Percentiles rank a stretch among this genome's conserved stretches.
Evolutionary conservation across 2,888 invertebrate species (phyloP).

Genomic region (Odiellus spinosus): DNA sequence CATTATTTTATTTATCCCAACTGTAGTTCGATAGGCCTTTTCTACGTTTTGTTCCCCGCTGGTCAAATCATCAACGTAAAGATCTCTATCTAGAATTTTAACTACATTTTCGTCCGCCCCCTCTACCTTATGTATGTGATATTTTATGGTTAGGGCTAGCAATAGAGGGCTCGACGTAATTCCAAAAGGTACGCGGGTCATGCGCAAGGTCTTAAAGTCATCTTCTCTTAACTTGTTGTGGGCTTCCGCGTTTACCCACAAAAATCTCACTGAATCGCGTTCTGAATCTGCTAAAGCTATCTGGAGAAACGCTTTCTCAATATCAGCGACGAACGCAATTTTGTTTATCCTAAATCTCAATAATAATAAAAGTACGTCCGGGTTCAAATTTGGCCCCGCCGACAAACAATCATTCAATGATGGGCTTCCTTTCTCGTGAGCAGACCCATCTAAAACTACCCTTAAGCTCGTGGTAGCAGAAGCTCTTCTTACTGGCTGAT

Average conservation of each 20-base stretch:
- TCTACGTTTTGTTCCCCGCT: not conserved
- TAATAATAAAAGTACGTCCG: conserved; percentile 1
- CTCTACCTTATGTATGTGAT: no score
- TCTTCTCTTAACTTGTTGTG: no score
- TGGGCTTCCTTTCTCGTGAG: not conserved
- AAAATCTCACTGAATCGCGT: conserved; percentile 2
- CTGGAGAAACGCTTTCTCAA: conserved; percentile 8
- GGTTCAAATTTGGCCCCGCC: conserved; percentile 4
- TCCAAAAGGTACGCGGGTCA: not conserved
- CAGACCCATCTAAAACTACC: conserved; percentile 8
- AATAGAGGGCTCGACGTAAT: conserved; percentile 1
- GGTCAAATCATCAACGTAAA: conserved; percentile 4
- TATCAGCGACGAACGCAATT: conserved; percentile 6
- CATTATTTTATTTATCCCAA: not conserved
- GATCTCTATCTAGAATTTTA: not conserved
- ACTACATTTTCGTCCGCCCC: no score
- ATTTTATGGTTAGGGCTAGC: no score
- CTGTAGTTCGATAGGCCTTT: not conserved
- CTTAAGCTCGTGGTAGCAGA: conserved; percentile 1
- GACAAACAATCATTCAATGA: conserved; percentile 8
- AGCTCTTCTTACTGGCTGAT: conserved; percentile 4
- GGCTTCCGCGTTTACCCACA: not conserved
- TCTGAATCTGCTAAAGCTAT: conserved; percentile 3
- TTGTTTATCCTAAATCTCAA: conserved; percentile 9
- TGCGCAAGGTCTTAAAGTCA: not conserved